Evolutionary conservation across 2,113 vertebrate genomes (phyloP).

Genomic region (Calidris pugnax): DNA sequence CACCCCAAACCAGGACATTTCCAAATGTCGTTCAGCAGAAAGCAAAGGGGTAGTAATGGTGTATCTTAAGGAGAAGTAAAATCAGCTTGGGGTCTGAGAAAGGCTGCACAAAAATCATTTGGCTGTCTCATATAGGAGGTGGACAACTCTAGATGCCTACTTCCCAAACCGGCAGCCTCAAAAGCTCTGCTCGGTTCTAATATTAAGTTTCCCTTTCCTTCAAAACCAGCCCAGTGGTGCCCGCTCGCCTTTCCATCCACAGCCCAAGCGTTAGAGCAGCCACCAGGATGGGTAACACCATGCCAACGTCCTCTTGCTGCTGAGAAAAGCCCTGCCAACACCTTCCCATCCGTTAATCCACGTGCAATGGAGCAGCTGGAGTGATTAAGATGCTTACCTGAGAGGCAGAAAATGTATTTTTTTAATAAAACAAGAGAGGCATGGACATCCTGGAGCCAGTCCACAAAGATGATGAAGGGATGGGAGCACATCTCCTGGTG

Average conservation of each 20-base stretch:
- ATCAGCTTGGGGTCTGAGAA: not conserved
- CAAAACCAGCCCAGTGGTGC: not conserved
- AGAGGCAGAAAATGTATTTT: not conserved
- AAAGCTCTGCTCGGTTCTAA: not conserved
- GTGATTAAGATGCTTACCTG: not conserved
- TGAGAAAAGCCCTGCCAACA: not conserved
- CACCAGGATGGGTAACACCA: not conserved
- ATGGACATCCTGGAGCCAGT: not conserved
- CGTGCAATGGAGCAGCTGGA: not conserved
- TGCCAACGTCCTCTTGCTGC: not conserved
- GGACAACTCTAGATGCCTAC: not conserved
- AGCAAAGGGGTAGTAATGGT: not conserved
- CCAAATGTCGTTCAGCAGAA: not conserved
- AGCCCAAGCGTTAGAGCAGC: not conserved
- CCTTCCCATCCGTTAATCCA: not conserved
- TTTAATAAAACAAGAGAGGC: not conserved
- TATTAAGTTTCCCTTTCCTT: not conserved
- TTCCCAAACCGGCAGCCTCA: not conserved
- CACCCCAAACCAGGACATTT: too few species aligned
- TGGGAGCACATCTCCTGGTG: not conserved
- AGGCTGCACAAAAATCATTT: not conserved
- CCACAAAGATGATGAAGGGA: not conserved
- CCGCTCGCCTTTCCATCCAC: not conserved
- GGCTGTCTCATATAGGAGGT: not conserved
- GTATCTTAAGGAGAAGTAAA: not conserved